Base-by-base conservation (phyloP, 1,140 invertebrate species). In the Drosophila kikkawai region DNA sequence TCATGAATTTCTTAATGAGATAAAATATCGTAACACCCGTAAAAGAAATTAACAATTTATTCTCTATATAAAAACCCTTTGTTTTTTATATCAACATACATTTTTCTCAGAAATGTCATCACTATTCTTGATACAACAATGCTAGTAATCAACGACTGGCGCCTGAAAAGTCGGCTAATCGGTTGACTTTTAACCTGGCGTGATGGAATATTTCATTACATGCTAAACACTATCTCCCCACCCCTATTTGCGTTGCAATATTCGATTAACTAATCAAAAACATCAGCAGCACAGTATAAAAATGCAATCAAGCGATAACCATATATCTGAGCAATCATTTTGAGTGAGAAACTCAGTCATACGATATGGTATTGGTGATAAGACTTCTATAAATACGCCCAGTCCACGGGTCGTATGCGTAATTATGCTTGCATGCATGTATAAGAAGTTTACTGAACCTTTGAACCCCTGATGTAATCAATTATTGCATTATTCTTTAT, bases 381-480 rank as follows among this genome's bases (percentile, higher is more conserved):
- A 71, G 53, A 15, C 7, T 17, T 51, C 45, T 68, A 59, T 13
- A 41, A 15, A 50, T 37, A 45, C 3, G 22, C 12, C 15, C 19
- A 26, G 29, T 11, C 37, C 53, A 71, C 45, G 22, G 67, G 67
- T 37, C 67, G 55, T 51, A 73, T 76, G 53, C 13, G 60, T 58
- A 66, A 57, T 66, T 65, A 75, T 44, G 36, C 17, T 50, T 51
- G 42, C 48, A 53, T 51, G 57, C 60, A 48, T 15, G 12, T 34
- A 22, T 34, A 56, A 26, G 13, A 41, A 57, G 45, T 60, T 77
- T 8, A 76, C 29, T 77, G 64, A 76, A 68, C 74, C 57, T 74
- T 64, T 47, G 66, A 41, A 48, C 66, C 66, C 64, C 29, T 37
- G 36, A 45, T 36, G 41, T 19, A 71, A 71, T 71, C 36, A 70